These are phyloP conservation scores for Thecophora atra DNA, from an alignment of 2,888 invertebrate species.

Conservation along the genomic window DNA sequence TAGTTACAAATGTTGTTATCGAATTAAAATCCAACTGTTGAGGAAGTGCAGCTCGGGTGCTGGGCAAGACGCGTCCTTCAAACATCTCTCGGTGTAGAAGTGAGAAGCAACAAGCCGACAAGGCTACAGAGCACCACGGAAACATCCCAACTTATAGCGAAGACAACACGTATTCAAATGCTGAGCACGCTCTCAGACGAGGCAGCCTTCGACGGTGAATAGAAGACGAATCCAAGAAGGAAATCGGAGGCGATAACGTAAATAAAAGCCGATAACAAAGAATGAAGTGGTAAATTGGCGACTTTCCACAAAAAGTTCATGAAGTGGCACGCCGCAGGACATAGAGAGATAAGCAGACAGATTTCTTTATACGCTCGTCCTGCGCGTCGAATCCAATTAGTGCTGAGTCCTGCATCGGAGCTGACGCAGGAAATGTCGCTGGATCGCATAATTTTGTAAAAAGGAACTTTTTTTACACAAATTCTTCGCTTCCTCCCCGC, in stretches of 20 bases:
- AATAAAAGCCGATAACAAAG: neutral
- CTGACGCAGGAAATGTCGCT: neutral
- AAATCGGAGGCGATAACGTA: neutral
- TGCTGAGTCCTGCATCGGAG: neutral
- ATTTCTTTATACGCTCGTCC: conserved; percentile 4
- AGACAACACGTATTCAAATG: conserved; percentile 8
- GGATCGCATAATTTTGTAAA: conserved; percentile 18
- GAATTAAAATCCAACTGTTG: too few species aligned
- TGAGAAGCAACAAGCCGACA: too few species aligned
- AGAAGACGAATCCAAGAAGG: neutral
- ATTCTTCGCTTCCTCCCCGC: too few species aligned
- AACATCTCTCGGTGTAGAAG: neutral
- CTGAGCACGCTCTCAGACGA: conserved; percentile 18
- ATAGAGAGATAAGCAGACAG: neutral
- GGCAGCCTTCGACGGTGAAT: neutral
- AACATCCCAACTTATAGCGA: neutral
- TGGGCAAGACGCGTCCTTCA: too few species aligned
- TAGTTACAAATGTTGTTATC: too few species aligned
- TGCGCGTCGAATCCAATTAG: conserved; percentile 14
- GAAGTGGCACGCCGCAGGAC: neutral
- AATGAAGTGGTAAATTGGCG: conserved; percentile 28
- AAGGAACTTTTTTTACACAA: neutral
- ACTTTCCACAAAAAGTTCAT: conserved; percentile 21
- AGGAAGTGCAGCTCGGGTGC: too few species aligned
- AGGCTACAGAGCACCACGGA: neutral